Base-by-base conservation (phyloP, 2,888 invertebrate species). In the Campaea margaritaria region DNA sequence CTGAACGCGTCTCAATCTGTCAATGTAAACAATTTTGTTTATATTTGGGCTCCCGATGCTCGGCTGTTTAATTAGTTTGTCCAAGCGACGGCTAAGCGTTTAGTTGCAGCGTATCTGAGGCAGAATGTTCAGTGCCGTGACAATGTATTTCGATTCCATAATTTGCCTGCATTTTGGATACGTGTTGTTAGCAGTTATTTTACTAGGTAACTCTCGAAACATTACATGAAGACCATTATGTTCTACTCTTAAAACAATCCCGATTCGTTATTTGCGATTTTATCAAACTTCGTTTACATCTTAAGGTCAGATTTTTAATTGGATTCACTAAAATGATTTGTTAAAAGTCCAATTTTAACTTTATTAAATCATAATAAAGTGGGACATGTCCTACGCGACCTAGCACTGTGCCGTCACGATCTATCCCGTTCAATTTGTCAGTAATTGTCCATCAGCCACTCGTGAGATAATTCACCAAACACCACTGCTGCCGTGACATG, bases 21-120 rank as follows among this genome's bases (percentile, higher is more conserved):
- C 81, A 83, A 74, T 78, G 81, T 81, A 89, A 89, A 89, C 87
- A 89, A 70, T 69, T 64, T 73, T 89, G 87, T 90, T 90, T 89
- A 76, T 81, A 70, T 82, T 85, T 73, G 72, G 81, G 81, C 85
- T 84, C 76, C 79, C 78, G 78, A 74, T 65, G 66, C 59, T 65
- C 49, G 58, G 41, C 49, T 68, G 59, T 46, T 60, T 67, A 67
- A 70, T 70, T 70, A 70, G 68, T 70, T 70, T 64, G 68, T 68
- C 45, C 63, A 63, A 56, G 58, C 51, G 48, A 56, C 54, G 54
- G 53, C 48, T 46, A 31, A 52, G 45, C 54, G 57, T 46, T 59
- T 61, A 51, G 48, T 43, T 46, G 15, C 36, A 55, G 57, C 34
- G 42, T 21, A 45, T 47, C 28, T 34, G 34, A 28, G 36, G 36